These are phyloP conservation scores for Caloenas nicobarica DNA, from an alignment of 2,113 vertebrate species.

Conservation along the genomic window DNA sequence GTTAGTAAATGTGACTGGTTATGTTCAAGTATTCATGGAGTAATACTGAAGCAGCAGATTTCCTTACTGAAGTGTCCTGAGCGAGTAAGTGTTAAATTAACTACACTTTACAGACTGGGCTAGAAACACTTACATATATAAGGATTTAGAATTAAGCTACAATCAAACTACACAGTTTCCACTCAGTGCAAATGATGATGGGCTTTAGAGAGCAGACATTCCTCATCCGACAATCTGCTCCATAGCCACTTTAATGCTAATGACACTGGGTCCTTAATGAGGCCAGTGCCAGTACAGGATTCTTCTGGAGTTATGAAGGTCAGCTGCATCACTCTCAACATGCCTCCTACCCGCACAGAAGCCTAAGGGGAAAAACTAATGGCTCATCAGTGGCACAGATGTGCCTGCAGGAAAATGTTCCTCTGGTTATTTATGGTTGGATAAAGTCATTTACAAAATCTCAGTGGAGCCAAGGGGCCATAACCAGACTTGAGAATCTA, in stretches of 20 bases:
- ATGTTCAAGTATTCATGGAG: background rate
- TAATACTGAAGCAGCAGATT: background rate
- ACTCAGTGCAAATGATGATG: background rate
- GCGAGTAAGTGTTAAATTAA: background rate
- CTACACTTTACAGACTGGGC: background rate
- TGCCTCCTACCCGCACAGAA: background rate
- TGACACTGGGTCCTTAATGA: background rate
- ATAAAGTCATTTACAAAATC: background rate
- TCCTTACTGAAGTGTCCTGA: background rate
- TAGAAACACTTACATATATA: background rate
- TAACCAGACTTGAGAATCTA: constrained; percentile 13
- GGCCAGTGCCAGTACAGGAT: background rate
- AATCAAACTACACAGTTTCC: background rate
- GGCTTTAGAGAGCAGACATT: background rate
- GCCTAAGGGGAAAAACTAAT: background rate
- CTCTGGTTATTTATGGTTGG: constrained; percentile 40
- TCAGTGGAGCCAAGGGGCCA: constrained; percentile 14
- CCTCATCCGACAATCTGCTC: background rate
- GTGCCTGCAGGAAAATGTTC: constrained; percentile 13
- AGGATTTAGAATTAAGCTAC: background rate
- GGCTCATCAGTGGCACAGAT: constrained; percentile 18
- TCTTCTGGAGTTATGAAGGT: constrained; percentile 16
- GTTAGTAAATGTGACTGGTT: background rate
- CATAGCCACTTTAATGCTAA: background rate
- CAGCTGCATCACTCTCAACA: constrained; percentile 14